phyloP scores from a whole-genome alignment of 2,888 invertebrate genomes.

The Oxystoma pomonae region DNA sequence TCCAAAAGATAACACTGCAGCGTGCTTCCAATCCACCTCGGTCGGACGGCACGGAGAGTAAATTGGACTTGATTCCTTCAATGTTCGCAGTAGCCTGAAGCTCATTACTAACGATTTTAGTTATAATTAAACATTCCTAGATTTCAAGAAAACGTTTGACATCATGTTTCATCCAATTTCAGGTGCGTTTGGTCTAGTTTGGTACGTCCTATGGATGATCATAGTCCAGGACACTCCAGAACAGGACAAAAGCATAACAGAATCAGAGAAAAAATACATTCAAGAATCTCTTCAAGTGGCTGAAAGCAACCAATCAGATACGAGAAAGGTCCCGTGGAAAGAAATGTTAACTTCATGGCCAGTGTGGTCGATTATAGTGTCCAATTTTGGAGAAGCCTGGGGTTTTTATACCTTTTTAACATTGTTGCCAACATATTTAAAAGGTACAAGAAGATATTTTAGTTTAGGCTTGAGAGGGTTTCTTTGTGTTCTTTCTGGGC shows the following conservation, averaged over 20 bases:
- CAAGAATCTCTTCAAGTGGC: slow-evolving; percentile 52
- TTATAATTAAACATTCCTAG: no score
- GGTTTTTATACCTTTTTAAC: slow-evolving; percentile 72
- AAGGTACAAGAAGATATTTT: no score
- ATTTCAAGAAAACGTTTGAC: no score
- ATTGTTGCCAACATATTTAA: slow-evolving; percentile 19
- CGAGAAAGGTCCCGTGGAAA: slow-evolving; percentile 69
- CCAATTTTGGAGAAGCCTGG: slow-evolving; percentile 88
- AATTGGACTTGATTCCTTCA: no score
- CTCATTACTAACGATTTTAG: background rate
- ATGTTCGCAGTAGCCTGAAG: no score
- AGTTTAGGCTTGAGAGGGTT: no score
- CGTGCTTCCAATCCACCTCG: no score
- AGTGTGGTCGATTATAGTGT: slow-evolving; percentile 78
- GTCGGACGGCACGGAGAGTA: no score
- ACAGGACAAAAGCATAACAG: slow-evolving; percentile 66
- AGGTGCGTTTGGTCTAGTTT: slow-evolving; percentile 65
- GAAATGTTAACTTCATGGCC: slow-evolving; percentile 70
- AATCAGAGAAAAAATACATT: slow-evolving; percentile 71
- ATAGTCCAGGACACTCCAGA: slow-evolving; percentile 72
- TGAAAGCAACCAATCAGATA: slow-evolving; percentile 44
- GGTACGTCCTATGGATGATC: slow-evolving; percentile 68
- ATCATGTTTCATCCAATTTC: slow-evolving; percentile 9
- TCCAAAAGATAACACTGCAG: no score
- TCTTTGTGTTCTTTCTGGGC: no score